These are phyloP conservation scores for Teinopalpus imperialis DNA, from an alignment of 2,888 invertebrate genomes.

Conservation along the genomic window DNA sequence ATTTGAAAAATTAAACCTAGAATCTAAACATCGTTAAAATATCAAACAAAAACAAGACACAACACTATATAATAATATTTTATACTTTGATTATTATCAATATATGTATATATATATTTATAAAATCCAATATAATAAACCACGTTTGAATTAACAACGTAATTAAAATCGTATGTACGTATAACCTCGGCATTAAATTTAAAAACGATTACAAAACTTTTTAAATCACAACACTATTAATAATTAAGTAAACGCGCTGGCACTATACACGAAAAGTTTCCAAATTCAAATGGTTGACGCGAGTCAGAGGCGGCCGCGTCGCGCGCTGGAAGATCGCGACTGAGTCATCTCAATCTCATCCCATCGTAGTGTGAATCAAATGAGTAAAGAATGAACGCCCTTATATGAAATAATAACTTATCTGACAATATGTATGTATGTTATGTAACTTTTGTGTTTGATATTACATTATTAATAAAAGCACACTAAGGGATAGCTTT, in stretches of 20 bases:
- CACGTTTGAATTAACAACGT: too few species aligned
- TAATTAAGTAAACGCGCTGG: slow-evolving; percentile 25
- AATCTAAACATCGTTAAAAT: background rate
- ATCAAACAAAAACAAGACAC: background rate
- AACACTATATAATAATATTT: slow-evolving; percentile 6
- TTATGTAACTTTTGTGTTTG: slow-evolving; percentile 9
- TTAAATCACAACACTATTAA: slow-evolving; percentile 18
- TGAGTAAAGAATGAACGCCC: slow-evolving; percentile 12
- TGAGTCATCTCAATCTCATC: slow-evolving; percentile 74
- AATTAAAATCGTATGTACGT: too few species aligned
- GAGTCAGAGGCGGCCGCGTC: slow-evolving; percentile 42
- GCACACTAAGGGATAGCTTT: slow-evolving; percentile 10
- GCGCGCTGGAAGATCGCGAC: slow-evolving; percentile 57
- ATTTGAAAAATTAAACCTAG: slow-evolving; percentile 33
- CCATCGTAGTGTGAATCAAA: slow-evolving; percentile 41
- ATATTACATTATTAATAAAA: background rate
- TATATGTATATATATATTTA: too few species aligned
- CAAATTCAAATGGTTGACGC: slow-evolving; percentile 37
- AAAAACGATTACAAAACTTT: background rate
- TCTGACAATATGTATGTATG: slow-evolving; percentile 11
- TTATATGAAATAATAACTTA: slow-evolving; percentile 16
- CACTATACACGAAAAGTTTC: slow-evolving; percentile 29
- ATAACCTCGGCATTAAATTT: too few species aligned
- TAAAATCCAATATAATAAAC: background rate
- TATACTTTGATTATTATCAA: too few species aligned